Percentiles rank a stretch among this genome's conserved stretches.
Evolutionary conservation across 2,113 vertebrate species (phyloP).

Genomic region (Oreochromis aureus): DNA sequence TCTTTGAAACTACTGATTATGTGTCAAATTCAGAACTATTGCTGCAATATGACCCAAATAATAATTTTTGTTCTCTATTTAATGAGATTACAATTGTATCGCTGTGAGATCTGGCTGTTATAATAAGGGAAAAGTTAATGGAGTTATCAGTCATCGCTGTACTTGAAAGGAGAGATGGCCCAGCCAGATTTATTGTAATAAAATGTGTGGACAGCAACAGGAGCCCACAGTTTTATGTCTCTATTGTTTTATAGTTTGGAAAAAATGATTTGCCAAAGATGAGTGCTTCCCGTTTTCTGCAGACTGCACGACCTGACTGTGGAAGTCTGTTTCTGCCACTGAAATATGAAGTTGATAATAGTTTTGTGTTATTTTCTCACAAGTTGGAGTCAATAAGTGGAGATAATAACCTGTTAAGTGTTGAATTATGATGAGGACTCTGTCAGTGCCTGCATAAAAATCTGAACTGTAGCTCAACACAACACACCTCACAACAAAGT

Average conservation of each 20-base stretch:
- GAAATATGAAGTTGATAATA: background rate
- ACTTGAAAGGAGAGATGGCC: background rate
- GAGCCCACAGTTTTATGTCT: background rate
- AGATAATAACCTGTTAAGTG: background rate
- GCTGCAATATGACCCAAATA: background rate
- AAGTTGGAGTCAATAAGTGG: background rate
- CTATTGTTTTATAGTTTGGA: background rate
- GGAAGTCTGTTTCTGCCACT: accelerated
- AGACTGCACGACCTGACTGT: background rate
- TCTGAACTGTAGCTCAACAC: background rate
- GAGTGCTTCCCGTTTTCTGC: background rate
- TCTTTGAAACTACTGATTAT: background rate
- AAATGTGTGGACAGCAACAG: background rate
- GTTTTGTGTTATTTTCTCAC: background rate
- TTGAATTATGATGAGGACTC: background rate
- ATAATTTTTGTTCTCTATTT: background rate
- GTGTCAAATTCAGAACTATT: background rate
- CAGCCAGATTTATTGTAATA: background rate
- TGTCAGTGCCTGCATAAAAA: background rate
- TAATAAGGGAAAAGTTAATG: background rate
- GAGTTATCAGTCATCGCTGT: background rate
- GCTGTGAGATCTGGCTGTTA: background rate
- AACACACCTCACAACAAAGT: background rate
- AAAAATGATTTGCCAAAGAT: background rate
- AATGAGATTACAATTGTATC: background rate